phyloP scores from a whole-genome alignment of 1,140 invertebrate genomes.

The Trigoniulus corallinus region DNA sequence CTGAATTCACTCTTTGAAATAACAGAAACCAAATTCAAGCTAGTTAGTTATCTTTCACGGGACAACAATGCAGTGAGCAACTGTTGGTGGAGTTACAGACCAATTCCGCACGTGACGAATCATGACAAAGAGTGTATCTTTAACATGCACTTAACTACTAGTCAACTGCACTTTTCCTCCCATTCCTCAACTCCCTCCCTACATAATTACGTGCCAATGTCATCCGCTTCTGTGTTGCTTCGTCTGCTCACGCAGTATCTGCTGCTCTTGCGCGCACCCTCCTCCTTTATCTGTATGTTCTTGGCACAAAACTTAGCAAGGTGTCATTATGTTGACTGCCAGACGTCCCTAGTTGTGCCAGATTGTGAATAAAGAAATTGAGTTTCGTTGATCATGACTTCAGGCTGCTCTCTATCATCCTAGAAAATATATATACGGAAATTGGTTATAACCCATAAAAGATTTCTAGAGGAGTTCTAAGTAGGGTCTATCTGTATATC shows the following conservation, averaged over 20 bases:
- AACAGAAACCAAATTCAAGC: not conserved
- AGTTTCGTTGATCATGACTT: slow-evolving; percentile 74
- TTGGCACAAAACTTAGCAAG: slow-evolving; percentile 80
- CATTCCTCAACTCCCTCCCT: too few relatives aligned
- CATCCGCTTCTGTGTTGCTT: too few relatives aligned
- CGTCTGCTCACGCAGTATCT: not conserved
- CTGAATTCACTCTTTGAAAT: slow-evolving; percentile 13
- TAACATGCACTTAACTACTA: too few relatives aligned
- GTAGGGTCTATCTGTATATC: too few relatives aligned
- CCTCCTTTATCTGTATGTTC: slow-evolving; percentile 63
- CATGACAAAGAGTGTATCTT: not conserved
- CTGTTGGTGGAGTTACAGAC: not conserved
- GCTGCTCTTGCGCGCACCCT: not conserved
- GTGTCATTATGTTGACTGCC: slow-evolving; percentile 62
- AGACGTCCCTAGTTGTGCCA: slow-evolving; percentile 82
- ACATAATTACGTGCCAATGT: too few relatives aligned
- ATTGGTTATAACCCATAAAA: too few relatives aligned
- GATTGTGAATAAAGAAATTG: slow-evolving; percentile 94
- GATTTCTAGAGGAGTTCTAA: too few relatives aligned
- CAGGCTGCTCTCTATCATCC: slow-evolving; percentile 29
- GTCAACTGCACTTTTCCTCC: too few relatives aligned
- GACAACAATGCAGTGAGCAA: too few relatives aligned
- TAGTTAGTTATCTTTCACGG: too few relatives aligned
- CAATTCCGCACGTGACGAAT: not conserved
- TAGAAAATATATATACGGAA: slow-evolving; percentile 11